Base-by-base conservation (phyloP, 2,113 vertebrate species). In the Polyodon spathula region DNA sequence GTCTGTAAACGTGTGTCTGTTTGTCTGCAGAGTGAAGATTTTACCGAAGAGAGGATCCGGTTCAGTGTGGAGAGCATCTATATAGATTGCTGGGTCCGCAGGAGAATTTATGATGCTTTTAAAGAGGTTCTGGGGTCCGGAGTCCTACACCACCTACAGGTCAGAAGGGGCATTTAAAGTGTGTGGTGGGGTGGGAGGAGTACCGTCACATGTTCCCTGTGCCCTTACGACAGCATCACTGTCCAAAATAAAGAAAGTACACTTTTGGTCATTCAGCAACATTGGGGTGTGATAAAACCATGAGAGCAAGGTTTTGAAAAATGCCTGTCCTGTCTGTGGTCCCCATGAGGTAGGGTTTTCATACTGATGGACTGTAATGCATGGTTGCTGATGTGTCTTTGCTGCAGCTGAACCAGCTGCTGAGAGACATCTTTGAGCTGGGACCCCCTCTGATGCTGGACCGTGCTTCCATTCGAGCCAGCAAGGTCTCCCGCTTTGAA, bases 121-220 rank as follows among this genome's bases (percentile, higher is more conserved):
- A 99, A 91, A 71, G 91, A 97, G 40, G 82, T 88, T 64, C 76
- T 95, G 66, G 93, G 89, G 61, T 97, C 96, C 0, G 94, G 96
- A 65, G 86, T 98, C 69, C 66, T 87, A 59, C 83, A 92, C 71
- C 96, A 99, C 64, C 81, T 99, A n/a, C 94, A 97, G 92, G 94
- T 93, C 68, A 62, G 51, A 15, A 41, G 0, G 1, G 57, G 10
- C n/a, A 10, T 1, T n/a, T n/a, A n/a, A n/a, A 43, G 27, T 12
- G 27, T 9, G 1, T 56, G n/a, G 6, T 2, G 4, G 27, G 12
- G 39, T 11, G 14, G 11, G n/a, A 10, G 42, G 42, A 10, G 10
- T 43, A 43, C 42, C 10, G 42, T 43, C 5, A 5, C 10, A 43
- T 10, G n/a, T n/a, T n/a, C n/a, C n/a, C n/a, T n/a, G n/a, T n/a